phyloP scores from a whole-genome alignment of 92 coral and sea anemone genomes.

The Diadumene lineata region DNA sequence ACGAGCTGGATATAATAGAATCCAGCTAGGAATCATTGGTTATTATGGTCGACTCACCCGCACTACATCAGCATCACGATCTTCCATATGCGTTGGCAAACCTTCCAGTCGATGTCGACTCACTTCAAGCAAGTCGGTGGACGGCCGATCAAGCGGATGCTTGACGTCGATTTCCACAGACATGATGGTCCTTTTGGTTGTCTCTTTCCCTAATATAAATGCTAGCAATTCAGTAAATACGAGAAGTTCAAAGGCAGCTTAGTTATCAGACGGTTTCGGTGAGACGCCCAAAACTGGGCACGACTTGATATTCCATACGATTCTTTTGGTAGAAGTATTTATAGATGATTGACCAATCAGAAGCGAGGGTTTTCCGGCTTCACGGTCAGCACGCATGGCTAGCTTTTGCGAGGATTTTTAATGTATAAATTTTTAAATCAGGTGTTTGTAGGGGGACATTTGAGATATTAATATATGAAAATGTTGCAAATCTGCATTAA shows the following conservation, averaged over 20 bases:
- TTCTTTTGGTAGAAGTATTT: conserved; percentile 44
- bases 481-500: neutral
- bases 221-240: conserved; percentile 22
- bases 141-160: conserved; percentile 88
- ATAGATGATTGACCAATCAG: conserved; percentile 35
- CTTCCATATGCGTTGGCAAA: conserved; percentile 87
- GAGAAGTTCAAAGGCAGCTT: conserved; percentile 45
- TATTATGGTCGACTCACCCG: conserved; percentile 58
- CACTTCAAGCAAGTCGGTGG: conserved; percentile 85
- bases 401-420: conserved; percentile 13
- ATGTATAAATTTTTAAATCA: conserved; percentile 29
- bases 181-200: conserved; percentile 51
- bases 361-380: conserved; percentile 16
- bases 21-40: neutral
- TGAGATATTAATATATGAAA: neutral
- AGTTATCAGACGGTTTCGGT: conserved; percentile 54
- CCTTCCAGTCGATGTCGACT: conserved; percentile 90
- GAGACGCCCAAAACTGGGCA: conserved; percentile 91
- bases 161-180: conserved; percentile 81
- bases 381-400: conserved; percentile 27
- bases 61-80: conserved; percentile 87
- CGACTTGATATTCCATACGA: conserved; percentile 78
- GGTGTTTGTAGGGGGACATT: conserved; percentile 12
- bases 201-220: conserved; percentile 26
- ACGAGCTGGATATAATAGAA: neutral